Evolutionary conservation across 2,888 invertebrate species (phyloP).

Genomic region (Dryococelus australis): DNA sequence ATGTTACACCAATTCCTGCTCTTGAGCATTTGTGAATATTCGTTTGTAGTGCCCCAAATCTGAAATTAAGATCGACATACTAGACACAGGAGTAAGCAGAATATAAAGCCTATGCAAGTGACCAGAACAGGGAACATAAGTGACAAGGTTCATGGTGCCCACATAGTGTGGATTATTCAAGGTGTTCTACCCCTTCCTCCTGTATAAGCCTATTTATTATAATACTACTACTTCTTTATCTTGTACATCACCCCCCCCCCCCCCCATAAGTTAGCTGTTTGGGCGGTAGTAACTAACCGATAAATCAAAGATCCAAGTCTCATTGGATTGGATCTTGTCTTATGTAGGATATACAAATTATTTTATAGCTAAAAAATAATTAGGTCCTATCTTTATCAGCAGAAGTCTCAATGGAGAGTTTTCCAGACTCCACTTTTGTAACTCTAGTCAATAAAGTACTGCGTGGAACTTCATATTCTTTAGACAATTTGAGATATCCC

Average conservation of each 20-base stretch:
- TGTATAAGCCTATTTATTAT: background rate
- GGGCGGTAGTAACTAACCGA: too few species aligned
- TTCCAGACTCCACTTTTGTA: background rate
- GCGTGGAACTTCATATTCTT: background rate
- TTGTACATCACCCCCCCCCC: background rate
- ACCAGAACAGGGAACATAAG: too few species aligned
- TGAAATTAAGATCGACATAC: too few species aligned
- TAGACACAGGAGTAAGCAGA: too few species aligned
- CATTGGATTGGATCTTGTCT: too few species aligned
- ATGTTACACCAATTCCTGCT: background rate
- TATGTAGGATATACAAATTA: too few species aligned
- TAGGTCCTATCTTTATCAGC: background rate
- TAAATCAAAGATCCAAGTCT: too few species aligned
- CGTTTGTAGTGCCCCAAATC: background rate
- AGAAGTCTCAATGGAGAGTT: background rate
- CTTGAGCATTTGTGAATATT: background rate
- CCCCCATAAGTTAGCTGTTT: too few species aligned
- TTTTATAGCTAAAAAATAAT: background rate
- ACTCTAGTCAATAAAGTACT: background rate
- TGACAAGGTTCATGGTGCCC: background rate
- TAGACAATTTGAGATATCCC: background rate
- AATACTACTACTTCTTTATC: background rate
- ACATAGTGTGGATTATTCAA: background rate
- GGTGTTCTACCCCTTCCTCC: background rate
- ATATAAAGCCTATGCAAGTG: too few species aligned